These are phyloP conservation scores for Hipposideros larvatus DNA, from an alignment of 2,797 vertebrate species.

Conservation along the genomic window DNA sequence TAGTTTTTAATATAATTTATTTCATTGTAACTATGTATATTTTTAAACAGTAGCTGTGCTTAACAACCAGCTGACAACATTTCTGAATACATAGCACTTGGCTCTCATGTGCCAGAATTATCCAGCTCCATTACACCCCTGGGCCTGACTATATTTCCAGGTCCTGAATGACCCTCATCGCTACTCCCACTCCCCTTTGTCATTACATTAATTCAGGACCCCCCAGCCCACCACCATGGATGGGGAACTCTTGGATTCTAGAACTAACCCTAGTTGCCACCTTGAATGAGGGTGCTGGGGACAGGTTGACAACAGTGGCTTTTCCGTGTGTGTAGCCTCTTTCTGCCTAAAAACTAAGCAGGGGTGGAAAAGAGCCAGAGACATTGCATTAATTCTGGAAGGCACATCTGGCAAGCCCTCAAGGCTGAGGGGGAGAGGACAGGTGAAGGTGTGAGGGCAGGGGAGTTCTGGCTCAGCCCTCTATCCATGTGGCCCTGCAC, in stretches of 20 bases:
- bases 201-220: background rate
- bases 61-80: background rate
- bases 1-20: slow-evolving; percentile 6
- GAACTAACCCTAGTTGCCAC: background rate
- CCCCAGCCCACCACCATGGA: background rate
- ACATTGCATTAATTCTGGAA: slow-evolving; percentile 12
- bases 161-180: background rate
- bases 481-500: background rate
- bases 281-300: background rate
- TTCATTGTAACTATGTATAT: background rate
- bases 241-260: background rate
- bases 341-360: background rate
- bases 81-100: slow-evolving; percentile 13
- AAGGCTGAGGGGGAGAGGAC: slow-evolving; percentile 6
- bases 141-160: background rate
- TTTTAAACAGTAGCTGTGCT: background rate
- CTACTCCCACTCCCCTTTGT: background rate
- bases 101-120: background rate
- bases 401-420: background rate
- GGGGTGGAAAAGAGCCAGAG: background rate
- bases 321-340: background rate
- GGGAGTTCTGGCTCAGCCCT: background rate
- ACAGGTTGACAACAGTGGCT: background rate
- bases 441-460: background rate
- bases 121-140: background rate